Conservation (phyloP, 2,797 vertebrate species). For the Brachyrhaphis roseni region DNA sequence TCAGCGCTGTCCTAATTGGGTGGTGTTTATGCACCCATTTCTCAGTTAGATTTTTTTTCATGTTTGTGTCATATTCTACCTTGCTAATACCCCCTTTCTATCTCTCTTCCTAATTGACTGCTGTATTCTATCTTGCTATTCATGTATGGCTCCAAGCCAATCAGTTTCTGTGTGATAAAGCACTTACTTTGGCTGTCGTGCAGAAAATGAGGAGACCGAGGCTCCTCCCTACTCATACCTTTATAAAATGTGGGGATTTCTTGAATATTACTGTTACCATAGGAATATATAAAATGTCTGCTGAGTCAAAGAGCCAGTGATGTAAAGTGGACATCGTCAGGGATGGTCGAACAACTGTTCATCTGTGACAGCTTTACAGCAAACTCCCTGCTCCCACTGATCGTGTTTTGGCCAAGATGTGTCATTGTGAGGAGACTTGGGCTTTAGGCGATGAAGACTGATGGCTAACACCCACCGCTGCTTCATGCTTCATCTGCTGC, state of each 20-base stretch:
- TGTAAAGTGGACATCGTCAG: constrained; percentile 39
- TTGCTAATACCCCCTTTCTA: constrained; percentile 36
- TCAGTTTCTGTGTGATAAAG: constrained; percentile 80
- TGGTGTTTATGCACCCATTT: constrained; percentile 59
- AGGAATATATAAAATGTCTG: constrained; percentile 43
- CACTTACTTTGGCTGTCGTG: constrained; percentile 68
- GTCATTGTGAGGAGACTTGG: constrained; percentile 28
- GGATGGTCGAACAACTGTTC: constrained; percentile 39
- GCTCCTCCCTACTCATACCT: constrained; percentile 30
- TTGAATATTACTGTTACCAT: constrained; percentile 44
- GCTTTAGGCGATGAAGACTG: constrained; percentile 56
- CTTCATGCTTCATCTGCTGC: constrained; percentile 41
- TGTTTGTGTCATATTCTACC: constrained; percentile 27
- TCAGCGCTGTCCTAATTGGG: constrained; percentile 58
- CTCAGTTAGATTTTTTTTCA: constrained; percentile 1
- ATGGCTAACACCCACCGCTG: constrained; percentile 29
- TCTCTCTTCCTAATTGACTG: constrained; percentile 74
- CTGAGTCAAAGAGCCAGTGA: constrained; percentile 28
- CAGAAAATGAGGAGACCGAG: constrained; percentile 50
- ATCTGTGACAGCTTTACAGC: constrained; percentile 47
- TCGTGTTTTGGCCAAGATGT: constrained; percentile 20
- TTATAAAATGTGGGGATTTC: constrained; percentile 43
- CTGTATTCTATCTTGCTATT: constrained; percentile 64
- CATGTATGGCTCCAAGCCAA: constrained; percentile 72
- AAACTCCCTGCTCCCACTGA: constrained; percentile 42